These are phyloP conservation scores for Coccyzus lansbergi DNA, from an alignment of 2,797 vertebrate genomes.

Conservation along the genomic window DNA sequence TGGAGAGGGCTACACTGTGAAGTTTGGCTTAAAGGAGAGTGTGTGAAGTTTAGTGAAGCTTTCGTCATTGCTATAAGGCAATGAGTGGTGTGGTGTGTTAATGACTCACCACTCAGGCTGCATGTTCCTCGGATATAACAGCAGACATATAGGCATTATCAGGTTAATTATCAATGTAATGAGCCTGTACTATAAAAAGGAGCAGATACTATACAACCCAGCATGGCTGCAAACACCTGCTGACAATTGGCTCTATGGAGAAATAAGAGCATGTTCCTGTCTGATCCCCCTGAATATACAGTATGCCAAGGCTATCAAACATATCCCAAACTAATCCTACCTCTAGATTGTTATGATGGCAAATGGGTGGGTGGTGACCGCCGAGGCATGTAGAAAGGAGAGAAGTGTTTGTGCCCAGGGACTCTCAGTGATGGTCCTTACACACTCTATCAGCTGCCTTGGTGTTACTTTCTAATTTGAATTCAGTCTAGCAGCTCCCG, in stretches of 20 bases:
- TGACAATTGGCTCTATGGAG: constrained; percentile 3
- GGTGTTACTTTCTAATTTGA: neutral
- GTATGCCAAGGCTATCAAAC: neutral
- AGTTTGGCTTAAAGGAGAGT: neutral
- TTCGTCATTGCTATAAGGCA: neutral
- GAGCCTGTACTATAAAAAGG: constrained; percentile 14
- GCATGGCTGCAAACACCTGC: neutral
- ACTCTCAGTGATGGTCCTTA: neutral
- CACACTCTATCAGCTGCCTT: neutral
- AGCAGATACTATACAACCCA: neutral
- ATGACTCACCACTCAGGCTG: neutral
- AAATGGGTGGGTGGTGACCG: neutral
- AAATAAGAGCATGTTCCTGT: neutral
- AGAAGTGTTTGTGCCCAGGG: neutral
- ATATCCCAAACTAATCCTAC: neutral
- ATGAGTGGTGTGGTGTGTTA: neutral
- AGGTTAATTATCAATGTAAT: constrained; percentile 46
- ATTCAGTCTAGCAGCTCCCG: neutral
- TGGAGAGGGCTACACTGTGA: neutral
- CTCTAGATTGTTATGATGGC: neutral
- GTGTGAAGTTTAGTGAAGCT: neutral
- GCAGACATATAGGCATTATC: constrained; percentile 27
- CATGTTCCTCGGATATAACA: neutral
- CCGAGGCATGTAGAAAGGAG: neutral
- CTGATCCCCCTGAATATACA: neutral